Conservation (phyloP, 2,113 vertebrate species). For the Turnix velox region DNA sequence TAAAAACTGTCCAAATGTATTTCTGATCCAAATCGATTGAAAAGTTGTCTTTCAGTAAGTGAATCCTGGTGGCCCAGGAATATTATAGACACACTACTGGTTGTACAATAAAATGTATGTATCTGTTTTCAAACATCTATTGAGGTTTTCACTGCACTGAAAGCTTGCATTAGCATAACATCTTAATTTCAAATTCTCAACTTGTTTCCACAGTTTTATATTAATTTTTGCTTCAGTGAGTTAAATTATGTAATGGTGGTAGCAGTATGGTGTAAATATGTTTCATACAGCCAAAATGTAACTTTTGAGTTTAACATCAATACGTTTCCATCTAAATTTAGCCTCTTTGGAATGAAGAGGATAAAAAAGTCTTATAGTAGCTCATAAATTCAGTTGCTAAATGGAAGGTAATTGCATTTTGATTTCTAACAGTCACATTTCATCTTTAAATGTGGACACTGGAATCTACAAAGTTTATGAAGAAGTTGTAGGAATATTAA, state of each 20-base stretch:
- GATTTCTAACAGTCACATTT: background rate
- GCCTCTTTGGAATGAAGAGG: background rate
- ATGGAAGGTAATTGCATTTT: background rate
- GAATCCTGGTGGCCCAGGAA: background rate
- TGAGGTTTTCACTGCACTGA: background rate
- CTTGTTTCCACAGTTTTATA: background rate
- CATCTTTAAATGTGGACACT: background rate
- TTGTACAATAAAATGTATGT: background rate
- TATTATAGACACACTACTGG: background rate
- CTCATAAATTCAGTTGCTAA: slow-evolving; percentile 20
- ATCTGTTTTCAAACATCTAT: background rate
- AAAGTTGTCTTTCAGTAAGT: background rate
- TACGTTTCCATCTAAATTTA: slow-evolving; percentile 16
- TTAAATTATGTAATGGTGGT: background rate
- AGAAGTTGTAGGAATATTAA: background rate
- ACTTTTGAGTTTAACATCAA: background rate
- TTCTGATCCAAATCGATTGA: background rate
- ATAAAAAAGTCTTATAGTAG: background rate
- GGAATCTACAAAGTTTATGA: background rate
- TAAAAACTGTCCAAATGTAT: background rate
- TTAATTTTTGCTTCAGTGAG: background rate
- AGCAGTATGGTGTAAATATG: background rate
- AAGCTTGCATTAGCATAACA: background rate
- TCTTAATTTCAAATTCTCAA: slow-evolving; percentile 27
- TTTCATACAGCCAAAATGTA: background rate